phyloP scores from a whole-genome alignment of 2,113 vertebrate genomes.

The Phaethornis superciliosus region DNA sequence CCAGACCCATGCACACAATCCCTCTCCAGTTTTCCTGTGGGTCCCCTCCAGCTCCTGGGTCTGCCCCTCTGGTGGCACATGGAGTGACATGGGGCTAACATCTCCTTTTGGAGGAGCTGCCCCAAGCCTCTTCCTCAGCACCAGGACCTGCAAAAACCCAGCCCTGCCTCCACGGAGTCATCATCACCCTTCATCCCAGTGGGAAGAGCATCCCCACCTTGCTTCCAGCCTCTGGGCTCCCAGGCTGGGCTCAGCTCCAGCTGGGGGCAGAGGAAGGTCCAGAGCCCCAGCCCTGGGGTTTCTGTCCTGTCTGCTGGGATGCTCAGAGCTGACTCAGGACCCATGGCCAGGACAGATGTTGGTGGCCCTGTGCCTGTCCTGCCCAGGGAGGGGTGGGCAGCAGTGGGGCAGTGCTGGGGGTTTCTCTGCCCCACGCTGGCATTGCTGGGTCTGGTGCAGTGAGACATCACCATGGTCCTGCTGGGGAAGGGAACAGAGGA shows the following conservation, averaged over 20 bases:
- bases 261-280: no score
- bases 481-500: neutral
- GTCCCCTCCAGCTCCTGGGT: neutral
- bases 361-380: neutral
- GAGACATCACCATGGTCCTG: neutral
- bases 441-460: neutral
- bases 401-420: accelerated
- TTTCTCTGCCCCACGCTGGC: neutral
- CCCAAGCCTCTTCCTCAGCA: neutral
- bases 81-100: neutral
- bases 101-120: neutral
- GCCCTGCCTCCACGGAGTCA: neutral
- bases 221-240: neutral
- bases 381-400: neutral
- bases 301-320: neutral
- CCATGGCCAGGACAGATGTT: no score
- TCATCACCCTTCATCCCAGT: accelerated
- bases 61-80: accelerated
- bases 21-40: no score
- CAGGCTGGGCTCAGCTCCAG: accelerated
- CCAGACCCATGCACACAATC: no score
- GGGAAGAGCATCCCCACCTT: neutral
- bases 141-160: neutral
- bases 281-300: no score
- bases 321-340: neutral